phyloP scores from a whole-genome alignment of 1,140 invertebrate species.

The Paraescarpia echinospica region DNA sequence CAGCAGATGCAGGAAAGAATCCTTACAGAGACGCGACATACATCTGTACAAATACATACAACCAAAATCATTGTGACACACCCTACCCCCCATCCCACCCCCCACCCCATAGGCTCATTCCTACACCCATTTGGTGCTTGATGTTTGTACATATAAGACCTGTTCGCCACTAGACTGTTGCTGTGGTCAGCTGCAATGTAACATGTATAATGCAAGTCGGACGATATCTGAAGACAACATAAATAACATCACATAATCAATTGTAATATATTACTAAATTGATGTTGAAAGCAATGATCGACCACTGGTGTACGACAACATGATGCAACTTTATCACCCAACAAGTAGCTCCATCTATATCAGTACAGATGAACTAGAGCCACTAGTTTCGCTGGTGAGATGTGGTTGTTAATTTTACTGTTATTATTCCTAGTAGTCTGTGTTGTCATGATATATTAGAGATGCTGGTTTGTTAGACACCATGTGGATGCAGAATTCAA shows the following conservation, averaged over 20 bases:
- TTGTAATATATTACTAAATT: neutral
- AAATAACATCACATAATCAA: neutral
- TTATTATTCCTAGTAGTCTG: neutral
- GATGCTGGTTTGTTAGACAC: neutral
- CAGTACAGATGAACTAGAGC: neutral
- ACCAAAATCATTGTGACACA: neutral
- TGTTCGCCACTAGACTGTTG: neutral
- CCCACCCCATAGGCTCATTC: neutral
- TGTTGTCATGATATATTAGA: neutral
- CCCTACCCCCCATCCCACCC: too few relatives aligned
- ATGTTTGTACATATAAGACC: neutral
- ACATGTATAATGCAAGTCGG: neutral
- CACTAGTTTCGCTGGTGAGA: neutral
- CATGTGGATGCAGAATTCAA: neutral
- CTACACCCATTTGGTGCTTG: neutral
- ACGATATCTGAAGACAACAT: neutral
- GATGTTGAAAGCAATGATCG: neutral
- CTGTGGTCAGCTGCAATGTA: neutral
- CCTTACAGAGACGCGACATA: neutral
- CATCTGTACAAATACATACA: constrained; percentile 6
- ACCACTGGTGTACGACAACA: too few relatives aligned
- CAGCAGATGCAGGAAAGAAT: neutral
- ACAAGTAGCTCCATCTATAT: neutral
- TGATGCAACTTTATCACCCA: neutral
- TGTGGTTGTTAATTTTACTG: neutral